A percentile compares a stretch with the other conserved stretches of the same genome.
Evolutionary conservation across 2,888 invertebrate genomes (phyloP).

Genomic region (Caenorhabditis sp.): DNA sequence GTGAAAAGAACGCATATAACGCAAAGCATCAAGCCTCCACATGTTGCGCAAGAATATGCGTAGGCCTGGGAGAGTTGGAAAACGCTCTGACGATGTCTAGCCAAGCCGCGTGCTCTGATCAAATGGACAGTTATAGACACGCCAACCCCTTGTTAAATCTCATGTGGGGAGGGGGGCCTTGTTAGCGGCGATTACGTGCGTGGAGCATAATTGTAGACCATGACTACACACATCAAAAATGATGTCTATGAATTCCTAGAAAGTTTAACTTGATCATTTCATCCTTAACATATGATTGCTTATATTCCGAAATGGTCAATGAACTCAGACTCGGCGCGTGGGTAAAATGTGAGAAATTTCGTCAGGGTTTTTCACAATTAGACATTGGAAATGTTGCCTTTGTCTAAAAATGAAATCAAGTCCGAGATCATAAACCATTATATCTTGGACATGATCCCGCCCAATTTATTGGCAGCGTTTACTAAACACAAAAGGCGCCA

Average conservation of each 20-base stretch:
- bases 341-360: too few relatives aligned
- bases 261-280: neutral
- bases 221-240: neutral
- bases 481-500: slow-evolving; percentile 2
- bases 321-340: neutral
- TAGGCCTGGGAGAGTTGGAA: neutral
- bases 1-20: neutral
- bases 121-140: neutral
- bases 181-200: neutral
- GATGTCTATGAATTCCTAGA: slow-evolving; percentile 1
- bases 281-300: too few relatives aligned
- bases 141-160: neutral
- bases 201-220: slow-evolving; percentile 8
- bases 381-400: too few relatives aligned
- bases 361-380: too few relatives aligned
- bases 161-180: neutral
- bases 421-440: neutral
- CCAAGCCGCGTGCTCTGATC: slow-evolving; percentile 7
- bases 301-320: too few relatives aligned
- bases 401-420: neutral
- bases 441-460: slow-evolving; percentile 1
- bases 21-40: too few relatives aligned
- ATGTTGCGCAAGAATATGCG: neutral
- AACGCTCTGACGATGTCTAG: neutral
- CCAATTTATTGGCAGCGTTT: slow-evolving; percentile 14